phyloP scores from a whole-genome alignment of 1,140 invertebrate genomes.

The Microplitis mediator region DNA sequence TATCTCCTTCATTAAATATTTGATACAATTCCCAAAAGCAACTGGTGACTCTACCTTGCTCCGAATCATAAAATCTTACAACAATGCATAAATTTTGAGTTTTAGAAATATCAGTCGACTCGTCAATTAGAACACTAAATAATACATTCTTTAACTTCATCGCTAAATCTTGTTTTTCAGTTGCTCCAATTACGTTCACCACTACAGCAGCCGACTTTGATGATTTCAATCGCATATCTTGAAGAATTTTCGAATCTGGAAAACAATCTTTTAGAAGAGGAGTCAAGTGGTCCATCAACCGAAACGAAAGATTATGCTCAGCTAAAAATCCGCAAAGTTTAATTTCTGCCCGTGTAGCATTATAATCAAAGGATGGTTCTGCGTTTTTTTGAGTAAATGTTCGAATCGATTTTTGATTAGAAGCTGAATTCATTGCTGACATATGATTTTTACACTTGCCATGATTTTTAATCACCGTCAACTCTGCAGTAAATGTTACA shows the following conservation, averaged over 20 bases:
- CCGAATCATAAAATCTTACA: constrained; percentile 39
- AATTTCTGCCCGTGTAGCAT: constrained; percentile 15
- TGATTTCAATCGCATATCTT: constrained; percentile 16
- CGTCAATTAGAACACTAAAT: constrained; percentile 16
- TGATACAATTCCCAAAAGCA: constrained; percentile 45
- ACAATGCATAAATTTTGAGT: not conserved
- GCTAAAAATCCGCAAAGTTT: constrained; percentile 16
- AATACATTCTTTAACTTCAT: not conserved
- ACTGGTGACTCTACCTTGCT: constrained; percentile 36
- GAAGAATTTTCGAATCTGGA: constrained; percentile 23
- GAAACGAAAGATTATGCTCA: constrained; percentile 23
- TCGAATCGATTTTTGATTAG: not conserved
- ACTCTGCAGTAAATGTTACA: not conserved
- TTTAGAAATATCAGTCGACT: constrained; percentile 13
- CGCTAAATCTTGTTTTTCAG: constrained; percentile 12
- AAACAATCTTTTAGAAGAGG: constrained; percentile 10
- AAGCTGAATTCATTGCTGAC: not conserved
- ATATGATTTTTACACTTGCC: not conserved
- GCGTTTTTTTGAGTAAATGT: not conserved
- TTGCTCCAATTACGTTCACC: constrained; percentile 34
- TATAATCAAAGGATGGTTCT: not conserved
- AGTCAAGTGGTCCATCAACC: constrained; percentile 4
- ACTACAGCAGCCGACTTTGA: constrained; percentile 30
- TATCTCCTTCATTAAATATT: constrained; percentile 38
- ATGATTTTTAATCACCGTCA: constrained; percentile 1